Evolutionary conservation across 2,113 vertebrate genomes (phyloP).

Genomic region (Empidonax alnorum): DNA sequence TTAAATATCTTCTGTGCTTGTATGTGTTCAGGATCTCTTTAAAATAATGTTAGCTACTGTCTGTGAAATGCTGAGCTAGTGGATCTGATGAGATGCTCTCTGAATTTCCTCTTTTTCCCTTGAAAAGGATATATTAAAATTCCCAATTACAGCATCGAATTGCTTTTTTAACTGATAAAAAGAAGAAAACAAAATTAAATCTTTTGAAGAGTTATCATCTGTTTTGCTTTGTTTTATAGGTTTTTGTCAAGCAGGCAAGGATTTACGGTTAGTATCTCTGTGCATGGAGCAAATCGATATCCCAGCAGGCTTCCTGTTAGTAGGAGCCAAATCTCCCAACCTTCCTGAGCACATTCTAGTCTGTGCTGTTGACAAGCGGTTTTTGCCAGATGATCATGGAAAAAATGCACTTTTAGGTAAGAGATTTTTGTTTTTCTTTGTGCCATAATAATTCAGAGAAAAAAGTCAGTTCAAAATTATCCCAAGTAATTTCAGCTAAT

Average conservation of each 20-base stretch:
- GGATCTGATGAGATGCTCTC: not conserved
- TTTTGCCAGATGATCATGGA: constrained; percentile 96
- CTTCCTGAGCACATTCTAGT: constrained; percentile 96
- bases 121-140: not conserved
- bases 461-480: constrained; percentile 13
- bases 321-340: constrained; percentile 95
- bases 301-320: constrained; percentile 92
- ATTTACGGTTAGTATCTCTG: constrained; percentile 92
- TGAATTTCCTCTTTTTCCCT: not conserved
- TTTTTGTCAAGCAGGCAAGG: constrained; percentile 98
- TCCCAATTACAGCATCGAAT: not conserved
- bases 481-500: not conserved
- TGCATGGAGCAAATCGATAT: constrained; percentile 90
- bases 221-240: constrained; percentile 75
- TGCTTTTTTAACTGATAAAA: not conserved
- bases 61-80: not conserved
- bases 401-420: constrained; percentile 99
- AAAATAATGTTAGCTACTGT: not conserved
- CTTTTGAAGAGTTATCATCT: not conserved
- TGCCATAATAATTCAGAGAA: not conserved
- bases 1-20: not conserved
- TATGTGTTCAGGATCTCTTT: not conserved
- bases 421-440: constrained; percentile 15
- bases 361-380: constrained; percentile 95
- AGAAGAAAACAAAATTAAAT: not conserved